phyloP scores from a whole-genome alignment of 1,140 invertebrate genomes.

The Cataglyphis hispanica region DNA sequence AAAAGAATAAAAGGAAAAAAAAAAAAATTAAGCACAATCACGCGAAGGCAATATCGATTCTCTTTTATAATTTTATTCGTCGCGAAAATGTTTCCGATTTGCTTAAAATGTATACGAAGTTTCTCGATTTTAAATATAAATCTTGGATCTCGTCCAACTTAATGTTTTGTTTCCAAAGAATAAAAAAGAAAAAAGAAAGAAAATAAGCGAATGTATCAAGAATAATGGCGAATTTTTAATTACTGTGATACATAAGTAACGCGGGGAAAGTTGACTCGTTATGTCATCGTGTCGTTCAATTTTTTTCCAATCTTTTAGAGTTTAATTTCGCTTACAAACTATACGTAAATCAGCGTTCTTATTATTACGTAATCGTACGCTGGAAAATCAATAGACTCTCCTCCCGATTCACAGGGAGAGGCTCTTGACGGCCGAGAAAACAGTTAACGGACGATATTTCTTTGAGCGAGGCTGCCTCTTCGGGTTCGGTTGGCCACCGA shows the following conservation, averaged over 20 bases:
- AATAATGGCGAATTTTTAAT: constrained; percentile 39
- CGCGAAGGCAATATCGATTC: neutral
- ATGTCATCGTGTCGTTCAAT: constrained; percentile 17
- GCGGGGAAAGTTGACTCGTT: constrained; percentile 21
- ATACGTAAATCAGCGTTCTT: constrained; percentile 55
- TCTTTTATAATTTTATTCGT: neutral
- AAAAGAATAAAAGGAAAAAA: neutral
- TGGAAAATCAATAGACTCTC: constrained; percentile 66
- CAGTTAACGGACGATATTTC: constrained; percentile 72
- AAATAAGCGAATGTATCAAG: neutral
- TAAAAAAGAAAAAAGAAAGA: neutral
- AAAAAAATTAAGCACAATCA: neutral
- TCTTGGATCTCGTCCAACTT: neutral
- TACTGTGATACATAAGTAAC: constrained; percentile 14
- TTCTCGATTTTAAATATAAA: neutral
- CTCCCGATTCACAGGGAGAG: constrained; percentile 33
- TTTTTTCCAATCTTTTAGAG: constrained; percentile 39
- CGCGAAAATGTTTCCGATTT: neutral
- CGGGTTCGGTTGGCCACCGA: constrained; percentile 10
- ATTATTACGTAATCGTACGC: constrained; percentile 65
- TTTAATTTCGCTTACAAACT: constrained; percentile 46
- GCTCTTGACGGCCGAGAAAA: constrained; percentile 65
- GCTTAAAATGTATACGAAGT: constrained; percentile 13
- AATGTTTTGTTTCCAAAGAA: neutral
- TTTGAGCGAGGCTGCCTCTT: constrained; percentile 20